Percentiles rank a stretch among this genome's conserved stretches.
These are phyloP conservation scores for Zoanthus solanderi DNA, from an alignment of 92 coral and sea anemone species.

Conservation along the genomic window DNA sequence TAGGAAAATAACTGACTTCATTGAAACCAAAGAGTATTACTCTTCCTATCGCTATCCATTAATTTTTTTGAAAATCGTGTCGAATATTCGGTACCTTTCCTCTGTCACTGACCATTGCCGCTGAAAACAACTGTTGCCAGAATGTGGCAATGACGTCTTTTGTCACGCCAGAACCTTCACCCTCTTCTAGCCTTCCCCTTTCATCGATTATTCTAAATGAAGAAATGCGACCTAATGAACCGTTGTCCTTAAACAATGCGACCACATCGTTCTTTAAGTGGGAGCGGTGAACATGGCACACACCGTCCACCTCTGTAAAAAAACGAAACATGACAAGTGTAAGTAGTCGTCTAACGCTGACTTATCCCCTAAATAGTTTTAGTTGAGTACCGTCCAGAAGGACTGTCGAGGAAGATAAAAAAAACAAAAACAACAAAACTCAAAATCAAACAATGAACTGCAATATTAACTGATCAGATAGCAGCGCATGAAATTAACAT, in stretches of 20 bases:
- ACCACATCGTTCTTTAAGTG: slow-evolving; percentile 12
- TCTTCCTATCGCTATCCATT: slow-evolving; percentile 64
- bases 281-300: slow-evolving; percentile 39
- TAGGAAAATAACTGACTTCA: slow-evolving; percentile 46
- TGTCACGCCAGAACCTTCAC: slow-evolving; percentile 53
- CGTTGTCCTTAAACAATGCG: slow-evolving; percentile 15
- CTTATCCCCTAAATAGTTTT: slow-evolving; percentile 31
- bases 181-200: slow-evolving; percentile 56
- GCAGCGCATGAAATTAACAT: slow-evolving; percentile 34
- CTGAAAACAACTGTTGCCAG: slow-evolving; percentile 61
- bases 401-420: background rate
- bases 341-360: slow-evolving; percentile 39
- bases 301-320: slow-evolving; percentile 48
- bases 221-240: slow-evolving; percentile 3
- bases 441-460: slow-evolving; percentile 27
- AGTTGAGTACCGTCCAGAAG: slow-evolving; percentile 14
- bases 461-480: slow-evolving; percentile 34
- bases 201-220: slow-evolving; percentile 55
- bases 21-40: slow-evolving; percentile 57
- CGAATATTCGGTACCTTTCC: slow-evolving; percentile 61
- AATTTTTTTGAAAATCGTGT: slow-evolving; percentile 57
- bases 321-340: slow-evolving; percentile 41
- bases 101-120: slow-evolving; percentile 51
- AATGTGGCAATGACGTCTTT: slow-evolving; percentile 55
- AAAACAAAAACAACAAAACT: background rate